Base-by-base conservation (phyloP, 2,113 vertebrate species). In the Boulengeromyrus knoepffleri region DNA sequence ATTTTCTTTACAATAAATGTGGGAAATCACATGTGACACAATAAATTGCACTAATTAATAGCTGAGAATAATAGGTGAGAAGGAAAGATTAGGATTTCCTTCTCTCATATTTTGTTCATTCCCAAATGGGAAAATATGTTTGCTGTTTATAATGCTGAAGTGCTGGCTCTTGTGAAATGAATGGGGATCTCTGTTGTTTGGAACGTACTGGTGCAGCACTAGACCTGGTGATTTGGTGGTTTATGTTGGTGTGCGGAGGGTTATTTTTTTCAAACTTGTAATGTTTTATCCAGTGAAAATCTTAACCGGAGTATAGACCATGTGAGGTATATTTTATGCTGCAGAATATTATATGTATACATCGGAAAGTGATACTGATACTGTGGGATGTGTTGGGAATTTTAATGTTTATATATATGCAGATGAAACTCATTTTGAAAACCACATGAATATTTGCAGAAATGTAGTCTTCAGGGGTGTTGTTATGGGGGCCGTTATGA, bases 371-470 rank as follows among this genome's bases (percentile, higher is more conserved):
- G 31, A 39, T 77, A 17, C 70, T 77, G 15, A 77, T 77, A 39
- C 1, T 19, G 15, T 77, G 70, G 15, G 9, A 66, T 66, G 62
- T 66, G 62, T 31, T 3, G 62, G n/a, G 62, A 66, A 66, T 77
- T 36, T 39, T 77, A 39, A 77, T 77, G 6, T 70, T 2, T 19
- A 19, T 36, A 50, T 49, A 27, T 86, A 27, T 86, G 88, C 93
- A 94, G 94, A 94, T 95, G 92, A 95, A 92, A 88, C 93, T 91
- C 92, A 92, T 93, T 95, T 93, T 93, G 90, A 91, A 92, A 90
- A 90, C 93, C 94, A 92, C 92, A 94, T 95, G 94, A 95, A 96
- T 93, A 95, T 95, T 93, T 91, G 95, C 95, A 94, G 95, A 93
- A 94, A 93, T 93, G 93, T 92, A 91, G 92, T 94, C 93, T 94